phyloP scores from a whole-genome alignment of 2,888 invertebrate species.

The Microplitis manilae region DNA sequence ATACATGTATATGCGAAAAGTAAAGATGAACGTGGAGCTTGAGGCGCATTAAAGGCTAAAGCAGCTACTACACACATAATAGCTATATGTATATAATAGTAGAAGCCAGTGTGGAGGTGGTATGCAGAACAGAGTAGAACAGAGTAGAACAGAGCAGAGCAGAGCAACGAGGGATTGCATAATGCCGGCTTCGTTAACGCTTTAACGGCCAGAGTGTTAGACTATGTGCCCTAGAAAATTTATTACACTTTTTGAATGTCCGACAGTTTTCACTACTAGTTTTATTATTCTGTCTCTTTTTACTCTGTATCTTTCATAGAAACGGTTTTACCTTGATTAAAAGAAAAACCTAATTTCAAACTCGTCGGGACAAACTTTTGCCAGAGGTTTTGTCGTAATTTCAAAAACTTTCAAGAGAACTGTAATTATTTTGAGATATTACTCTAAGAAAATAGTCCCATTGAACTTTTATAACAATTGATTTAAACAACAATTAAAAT shows the following conservation, averaged over 20 bases:
- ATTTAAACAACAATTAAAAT: constrained; percentile 22
- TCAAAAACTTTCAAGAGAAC: constrained; percentile 22
- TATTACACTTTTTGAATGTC: constrained; percentile 29
- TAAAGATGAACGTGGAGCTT: constrained; percentile 10
- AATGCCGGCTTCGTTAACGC: constrained; percentile 34
- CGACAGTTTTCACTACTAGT: constrained; percentile 17
- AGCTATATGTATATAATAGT: background rate
- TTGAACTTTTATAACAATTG: constrained; percentile 28
- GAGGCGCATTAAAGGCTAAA: constrained; percentile 25
- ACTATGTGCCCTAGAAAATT: constrained; percentile 21
- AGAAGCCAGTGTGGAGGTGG: background rate
- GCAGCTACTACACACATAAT: background rate
- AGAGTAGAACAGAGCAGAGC: background rate
- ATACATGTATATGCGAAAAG: background rate
- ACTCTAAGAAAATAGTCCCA: constrained; percentile 19
- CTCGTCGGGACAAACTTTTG: constrained; percentile 27
- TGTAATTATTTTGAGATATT: constrained; percentile 29
- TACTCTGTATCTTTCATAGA: constrained; percentile 6
- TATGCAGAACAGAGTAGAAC: background rate
- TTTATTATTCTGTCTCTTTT: background rate
- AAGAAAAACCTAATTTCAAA: constrained; percentile 30
- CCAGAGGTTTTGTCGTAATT: constrained; percentile 25
- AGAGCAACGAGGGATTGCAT: constrained; percentile 26
- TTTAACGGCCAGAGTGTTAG: constrained; percentile 22
- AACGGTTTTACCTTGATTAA: constrained; percentile 33